Percentiles rank a stretch among this genome's conserved stretches.
phyloP scores from a whole-genome alignment of 1,140 invertebrate genomes.

The Micrasema minimum region DNA sequence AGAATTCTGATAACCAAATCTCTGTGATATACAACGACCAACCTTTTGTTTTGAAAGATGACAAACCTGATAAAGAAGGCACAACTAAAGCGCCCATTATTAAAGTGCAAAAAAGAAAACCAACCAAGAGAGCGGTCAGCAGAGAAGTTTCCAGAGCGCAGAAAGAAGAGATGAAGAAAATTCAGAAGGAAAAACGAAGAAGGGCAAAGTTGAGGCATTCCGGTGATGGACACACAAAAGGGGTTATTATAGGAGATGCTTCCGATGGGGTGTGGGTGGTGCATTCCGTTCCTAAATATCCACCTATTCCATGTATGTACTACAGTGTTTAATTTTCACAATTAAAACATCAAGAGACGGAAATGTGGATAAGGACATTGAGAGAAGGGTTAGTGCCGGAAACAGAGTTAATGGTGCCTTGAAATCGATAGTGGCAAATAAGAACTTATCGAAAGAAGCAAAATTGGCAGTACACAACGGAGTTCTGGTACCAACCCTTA shows the following conservation, averaged over 20 bases:
- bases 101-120: conserved; percentile 34
- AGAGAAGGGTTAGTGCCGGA: too few species aligned
- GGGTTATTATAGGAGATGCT: conserved; percentile 79
- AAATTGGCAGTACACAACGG: too few species aligned
- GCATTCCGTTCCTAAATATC: conserved; percentile 91
- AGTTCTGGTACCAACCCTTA: too few species aligned
- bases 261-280: conserved; percentile 87
- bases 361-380: too few species aligned
- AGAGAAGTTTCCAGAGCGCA: conserved; percentile 53
- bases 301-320: conserved; percentile 65
- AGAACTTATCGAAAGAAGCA: too few species aligned
- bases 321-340: too few species aligned
- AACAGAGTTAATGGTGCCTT: too few species aligned
- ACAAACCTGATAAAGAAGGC: background rate
- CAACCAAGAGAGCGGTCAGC: conserved; percentile 5
- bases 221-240: conserved; percentile 85
- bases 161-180: conserved; percentile 5
- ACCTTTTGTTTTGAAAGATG: conserved; percentile 70
- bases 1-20: conserved; percentile 62
- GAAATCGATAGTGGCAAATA: too few species aligned
- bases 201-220: conserved; percentile 62
- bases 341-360: too few species aligned
- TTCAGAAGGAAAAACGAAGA: conserved; percentile 55
- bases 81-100: conserved; percentile 1
- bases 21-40: conserved; percentile 88